Base-by-base conservation (phyloP, 2,113 vertebrate species). In the Dolichallabes microphthalmus region DNA sequence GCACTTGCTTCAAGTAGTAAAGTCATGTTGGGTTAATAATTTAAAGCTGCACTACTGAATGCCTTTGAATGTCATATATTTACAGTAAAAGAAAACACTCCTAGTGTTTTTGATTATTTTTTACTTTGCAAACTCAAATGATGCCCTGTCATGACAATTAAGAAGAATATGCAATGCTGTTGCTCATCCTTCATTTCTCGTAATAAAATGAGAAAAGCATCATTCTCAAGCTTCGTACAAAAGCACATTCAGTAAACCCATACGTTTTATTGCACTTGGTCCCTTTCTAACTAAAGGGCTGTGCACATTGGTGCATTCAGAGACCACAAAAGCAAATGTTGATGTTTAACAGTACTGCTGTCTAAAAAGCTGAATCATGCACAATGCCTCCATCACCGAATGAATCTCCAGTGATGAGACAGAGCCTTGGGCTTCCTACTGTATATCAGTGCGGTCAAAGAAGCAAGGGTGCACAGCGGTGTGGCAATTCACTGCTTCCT, bases 301-400 rank as follows among this genome's bases (percentile, higher is more conserved):
- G 66, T 63, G 79, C 30, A 73, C 80, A 60, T 22, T 86, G 86
- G 86, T 85, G 69, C 52, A 61, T 74, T 80, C 32, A 61, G 68
- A 84, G 82, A 82, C 50, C 82, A 88, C 82, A 82, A 86, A 86
- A 80, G 76, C 68, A 69, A 78, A 85, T 55, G 63, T 68, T 83
- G 64, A 84, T 80, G 76, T 86, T 87, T 89, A 83, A 64, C 53
- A 86, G 83, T 64, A 66, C 32, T 84, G 69, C 66, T 79, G 80
- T 82, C 74, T 84, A 77, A 89, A 88, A 85, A 52, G 82, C 80
- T 88, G 82, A 88, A 86, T 91, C 90, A 88, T 86, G 75, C 79
- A 82, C 71, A 69, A 85, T 84, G 63, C 30, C 82, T 27, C 35
- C 82, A 81, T 78, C 30, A 86, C 76, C 76, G 61, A 82, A 75